Evolutionary conservation across 2,797 vertebrate genomes (phyloP).

Genomic region (Champsocephalus gunnari): DNA sequence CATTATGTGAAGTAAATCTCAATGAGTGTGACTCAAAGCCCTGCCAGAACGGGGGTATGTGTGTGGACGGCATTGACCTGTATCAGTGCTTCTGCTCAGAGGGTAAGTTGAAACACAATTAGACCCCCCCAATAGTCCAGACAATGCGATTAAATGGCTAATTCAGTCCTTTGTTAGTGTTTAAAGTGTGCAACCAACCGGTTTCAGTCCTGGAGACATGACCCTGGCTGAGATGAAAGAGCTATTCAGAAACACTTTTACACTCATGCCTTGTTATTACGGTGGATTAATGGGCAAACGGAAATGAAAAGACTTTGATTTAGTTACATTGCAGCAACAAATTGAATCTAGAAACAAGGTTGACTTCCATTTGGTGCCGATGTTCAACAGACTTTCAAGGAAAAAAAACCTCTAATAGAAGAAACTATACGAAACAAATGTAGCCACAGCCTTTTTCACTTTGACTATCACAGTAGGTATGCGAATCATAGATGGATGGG

Average conservation of each 20-base stretch:
- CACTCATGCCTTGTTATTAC: conserved; percentile 4
- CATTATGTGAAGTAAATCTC: conserved; percentile 84
- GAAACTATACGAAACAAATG: neutral
- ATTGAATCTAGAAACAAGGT: neutral
- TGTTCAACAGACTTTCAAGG: neutral
- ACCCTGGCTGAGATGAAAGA: conserved; percentile 30
- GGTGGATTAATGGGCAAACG: neutral
- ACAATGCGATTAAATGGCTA: conserved; percentile 32
- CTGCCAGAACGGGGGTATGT: conserved; percentile 82
- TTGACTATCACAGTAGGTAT: neutral
- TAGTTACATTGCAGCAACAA: conserved; percentile 1
- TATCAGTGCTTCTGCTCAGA: conserved; percentile 85
- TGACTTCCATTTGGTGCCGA: neutral
- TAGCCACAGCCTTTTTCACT: neutral
- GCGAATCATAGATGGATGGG: neutral
- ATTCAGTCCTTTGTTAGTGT: conserved; percentile 40
- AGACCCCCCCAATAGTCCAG: neutral
- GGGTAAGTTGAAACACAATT: conserved; percentile 70
- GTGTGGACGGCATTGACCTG: conserved; percentile 75
- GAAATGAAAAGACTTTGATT: conserved; percentile 13
- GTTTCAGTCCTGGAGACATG: conserved; percentile 5
- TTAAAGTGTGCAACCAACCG: conserved; percentile 18
- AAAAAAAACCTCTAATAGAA: neutral
- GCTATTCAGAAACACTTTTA: conserved; percentile 17
- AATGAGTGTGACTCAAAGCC: conserved; percentile 83